Conservation (phyloP, 2,797 vertebrate species). For the Enteromius thamalakanensis region DNA sequence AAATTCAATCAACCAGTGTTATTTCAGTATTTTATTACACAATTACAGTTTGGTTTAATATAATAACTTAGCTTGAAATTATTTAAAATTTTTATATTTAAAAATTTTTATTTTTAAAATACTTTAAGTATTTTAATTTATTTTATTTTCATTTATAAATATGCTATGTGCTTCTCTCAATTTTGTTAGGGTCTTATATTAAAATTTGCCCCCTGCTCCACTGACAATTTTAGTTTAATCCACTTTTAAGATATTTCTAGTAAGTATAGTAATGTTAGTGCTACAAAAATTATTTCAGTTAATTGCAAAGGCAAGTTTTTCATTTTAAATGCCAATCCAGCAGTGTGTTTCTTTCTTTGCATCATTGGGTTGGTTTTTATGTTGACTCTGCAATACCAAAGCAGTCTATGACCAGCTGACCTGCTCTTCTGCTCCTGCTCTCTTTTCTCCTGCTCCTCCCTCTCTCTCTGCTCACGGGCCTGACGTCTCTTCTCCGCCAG, state of each 20-base stretch:
- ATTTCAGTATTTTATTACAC: neutral
- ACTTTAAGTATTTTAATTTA: neutral
- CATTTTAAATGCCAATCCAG: neutral
- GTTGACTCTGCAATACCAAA: neutral
- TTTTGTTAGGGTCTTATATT: too few species aligned
- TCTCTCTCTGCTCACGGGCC: slow-evolving; percentile 91
- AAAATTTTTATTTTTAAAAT: too few species aligned
- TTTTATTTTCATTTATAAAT: neutral
- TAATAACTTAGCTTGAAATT: neutral
- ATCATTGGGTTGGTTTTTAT: neutral
- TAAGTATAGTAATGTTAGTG: slow-evolving; percentile 2
- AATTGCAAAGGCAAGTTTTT: neutral
- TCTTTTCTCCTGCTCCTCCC: slow-evolving; percentile 87
- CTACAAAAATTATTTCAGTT: neutral
- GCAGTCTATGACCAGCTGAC: slow-evolving; percentile 67
- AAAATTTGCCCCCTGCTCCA: too few species aligned
- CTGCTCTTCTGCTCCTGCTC: slow-evolving; percentile 88
- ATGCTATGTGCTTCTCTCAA: too few species aligned
- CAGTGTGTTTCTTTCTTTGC: neutral
- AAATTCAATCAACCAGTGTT: neutral
- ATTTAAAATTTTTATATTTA: neutral
- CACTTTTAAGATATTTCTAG: neutral
- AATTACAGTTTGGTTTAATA: neutral
- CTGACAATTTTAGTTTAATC: neutral
- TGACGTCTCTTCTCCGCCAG: slow-evolving; percentile 90